Percentiles rank a stretch among this genome's conserved stretches.
Conservation (phyloP, 2,797 vertebrate genomes). For the Hydrocynus forskahlii region DNA sequence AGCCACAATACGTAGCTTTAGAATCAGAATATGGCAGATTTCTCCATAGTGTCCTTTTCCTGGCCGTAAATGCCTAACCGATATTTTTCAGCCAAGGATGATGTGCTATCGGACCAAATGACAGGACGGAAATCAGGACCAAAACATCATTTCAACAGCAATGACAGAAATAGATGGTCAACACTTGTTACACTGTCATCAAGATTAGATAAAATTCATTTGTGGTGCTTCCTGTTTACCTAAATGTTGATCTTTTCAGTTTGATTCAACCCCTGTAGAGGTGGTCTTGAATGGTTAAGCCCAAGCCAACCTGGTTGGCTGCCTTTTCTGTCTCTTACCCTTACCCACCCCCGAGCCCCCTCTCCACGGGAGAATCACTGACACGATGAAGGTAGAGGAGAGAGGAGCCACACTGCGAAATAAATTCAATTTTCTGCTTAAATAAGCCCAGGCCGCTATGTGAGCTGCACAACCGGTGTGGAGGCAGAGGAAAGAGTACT, state of each 20-base stretch:
- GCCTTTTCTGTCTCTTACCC: background rate
- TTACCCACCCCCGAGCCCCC: background rate
- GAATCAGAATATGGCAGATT: no score
- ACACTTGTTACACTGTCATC: constrained; percentile 9
- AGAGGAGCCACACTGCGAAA: constrained; percentile 21
- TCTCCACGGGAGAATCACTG: constrained; percentile 13
- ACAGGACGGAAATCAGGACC: background rate
- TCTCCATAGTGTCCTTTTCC: background rate
- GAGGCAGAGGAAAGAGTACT: background rate
- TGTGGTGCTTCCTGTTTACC: constrained; percentile 11
- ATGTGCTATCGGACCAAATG: constrained; percentile 18
- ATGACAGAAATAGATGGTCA: constrained; percentile 65
- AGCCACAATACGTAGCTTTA: no score
- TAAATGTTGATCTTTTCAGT: constrained; percentile 2
- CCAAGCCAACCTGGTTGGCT: constrained; percentile 14
- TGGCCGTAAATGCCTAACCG: constrained; percentile 18
- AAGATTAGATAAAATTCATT: constrained; percentile 31
- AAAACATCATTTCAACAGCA: constrained; percentile 21
- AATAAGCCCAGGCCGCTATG: constrained; percentile 35
- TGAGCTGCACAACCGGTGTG: constrained; percentile 13
- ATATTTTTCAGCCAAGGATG: background rate
- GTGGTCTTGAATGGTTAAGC: constrained; percentile 18
- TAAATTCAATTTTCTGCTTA: constrained; percentile 55
- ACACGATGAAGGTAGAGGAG: constrained; percentile 4
- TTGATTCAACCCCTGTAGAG: constrained; percentile 4